Conservation (phyloP, 2,888 invertebrate species). For the Neoitamus cyanurus region DNA sequence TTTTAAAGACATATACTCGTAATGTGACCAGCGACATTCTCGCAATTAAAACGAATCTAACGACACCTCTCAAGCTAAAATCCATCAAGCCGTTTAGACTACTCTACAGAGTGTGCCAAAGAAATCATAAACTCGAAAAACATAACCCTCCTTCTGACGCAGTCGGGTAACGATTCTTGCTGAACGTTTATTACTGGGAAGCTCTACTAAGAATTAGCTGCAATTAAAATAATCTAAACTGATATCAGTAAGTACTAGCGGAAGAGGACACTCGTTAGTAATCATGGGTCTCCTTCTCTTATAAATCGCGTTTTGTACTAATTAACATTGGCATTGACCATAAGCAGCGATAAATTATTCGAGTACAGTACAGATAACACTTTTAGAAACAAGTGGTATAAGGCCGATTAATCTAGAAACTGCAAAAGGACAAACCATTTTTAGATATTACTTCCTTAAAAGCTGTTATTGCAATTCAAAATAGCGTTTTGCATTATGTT, state of each 20-base stretch:
- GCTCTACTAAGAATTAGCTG: background rate
- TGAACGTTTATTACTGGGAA: background rate
- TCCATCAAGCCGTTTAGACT: no score
- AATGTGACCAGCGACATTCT: no score
- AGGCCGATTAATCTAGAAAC: background rate
- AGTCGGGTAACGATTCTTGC: background rate
- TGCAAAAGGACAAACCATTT: no score
- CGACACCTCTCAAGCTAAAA: no score
- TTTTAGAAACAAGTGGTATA: background rate
- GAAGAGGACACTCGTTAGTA: background rate
- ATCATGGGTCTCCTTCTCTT: background rate
- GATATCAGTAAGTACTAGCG: background rate
- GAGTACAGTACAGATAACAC: no score
- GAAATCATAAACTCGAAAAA: no score
- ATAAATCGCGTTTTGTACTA: background rate
- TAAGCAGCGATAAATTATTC: background rate
- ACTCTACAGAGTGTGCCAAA: no score
- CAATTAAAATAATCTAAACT: background rate
- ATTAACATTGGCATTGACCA: background rate
- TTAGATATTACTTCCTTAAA: no score
- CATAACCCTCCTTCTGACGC: no score
- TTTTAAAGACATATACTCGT: no score
- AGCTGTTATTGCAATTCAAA: background rate
- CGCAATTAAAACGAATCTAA: no score
- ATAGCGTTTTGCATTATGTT: background rate